Percentiles rank a stretch among this genome's conserved stretches.
Evolutionary conservation across 1,140 invertebrate species (phyloP).

Genomic region (Drosophila kepulauana): DNA sequence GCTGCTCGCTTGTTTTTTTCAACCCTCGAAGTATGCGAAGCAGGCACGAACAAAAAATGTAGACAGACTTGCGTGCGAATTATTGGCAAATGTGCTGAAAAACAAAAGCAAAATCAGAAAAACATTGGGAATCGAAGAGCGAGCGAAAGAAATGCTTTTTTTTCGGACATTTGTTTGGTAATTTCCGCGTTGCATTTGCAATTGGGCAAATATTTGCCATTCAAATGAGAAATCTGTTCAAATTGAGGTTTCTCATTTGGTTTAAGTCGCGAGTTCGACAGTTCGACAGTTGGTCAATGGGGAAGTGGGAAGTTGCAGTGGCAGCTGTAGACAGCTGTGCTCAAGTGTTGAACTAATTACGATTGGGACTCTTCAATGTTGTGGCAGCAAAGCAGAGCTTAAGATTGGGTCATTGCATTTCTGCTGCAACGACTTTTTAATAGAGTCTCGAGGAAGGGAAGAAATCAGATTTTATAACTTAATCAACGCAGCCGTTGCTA

Average conservation of each 20-base stretch:
- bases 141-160: constrained; percentile 50
- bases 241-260: constrained; percentile 32
- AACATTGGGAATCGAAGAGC: neutral
- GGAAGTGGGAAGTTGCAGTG: constrained; percentile 29
- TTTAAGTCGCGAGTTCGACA: neutral
- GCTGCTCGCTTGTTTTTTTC: constrained; percentile 13
- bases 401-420: neutral
- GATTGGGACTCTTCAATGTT: constrained; percentile 1
- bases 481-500: constrained; percentile 78
- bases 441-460: constrained; percentile 13
- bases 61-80: constrained; percentile 76
- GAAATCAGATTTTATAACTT: constrained; percentile 74
- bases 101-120: constrained; percentile 31
- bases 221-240: constrained; percentile 80
- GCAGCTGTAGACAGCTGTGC: constrained; percentile 33
- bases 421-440: constrained; percentile 35
- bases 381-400: neutral
- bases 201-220: constrained; percentile 78
- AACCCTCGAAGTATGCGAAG: constrained; percentile 52
- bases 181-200: constrained; percentile 71
- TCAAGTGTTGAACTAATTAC: constrained; percentile 17
- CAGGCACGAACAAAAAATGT: constrained; percentile 55
- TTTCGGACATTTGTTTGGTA: constrained; percentile 78
- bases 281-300: constrained; percentile 72
- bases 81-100: constrained; percentile 77